Evolutionary conservation across 92 coral and sea anemone species (phyloP).

Genomic region (Virgularia gustaviana): DNA sequence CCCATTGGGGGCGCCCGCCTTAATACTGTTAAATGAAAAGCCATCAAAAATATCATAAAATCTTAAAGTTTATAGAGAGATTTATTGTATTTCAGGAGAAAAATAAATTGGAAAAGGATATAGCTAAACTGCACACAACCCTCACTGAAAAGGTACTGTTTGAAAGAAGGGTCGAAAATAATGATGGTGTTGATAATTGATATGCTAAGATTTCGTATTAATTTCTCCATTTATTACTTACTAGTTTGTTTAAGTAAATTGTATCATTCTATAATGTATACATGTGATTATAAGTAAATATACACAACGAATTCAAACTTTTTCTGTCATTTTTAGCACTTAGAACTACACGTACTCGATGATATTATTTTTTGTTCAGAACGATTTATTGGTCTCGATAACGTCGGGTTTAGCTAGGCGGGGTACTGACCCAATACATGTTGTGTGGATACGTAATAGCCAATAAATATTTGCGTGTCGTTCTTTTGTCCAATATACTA

Average conservation of each 20-base stretch:
- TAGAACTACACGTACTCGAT: too few relatives aligned
- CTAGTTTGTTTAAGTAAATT: not conserved
- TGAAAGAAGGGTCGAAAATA: too few relatives aligned
- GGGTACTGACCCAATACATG: too few relatives aligned
- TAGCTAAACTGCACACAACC: constrained; percentile 53
- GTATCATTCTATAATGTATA: too few relatives aligned
- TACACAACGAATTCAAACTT: not conserved
- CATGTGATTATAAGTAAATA: not conserved
- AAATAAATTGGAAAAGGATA: constrained; percentile 64
- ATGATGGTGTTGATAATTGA: too few relatives aligned
- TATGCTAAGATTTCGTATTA: not conserved
- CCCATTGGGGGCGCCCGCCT: too few relatives aligned
- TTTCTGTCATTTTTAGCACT: too few relatives aligned
- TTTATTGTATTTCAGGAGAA: constrained; percentile 21
- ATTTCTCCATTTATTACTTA: not conserved
- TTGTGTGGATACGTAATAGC: too few relatives aligned
- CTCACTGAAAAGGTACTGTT: constrained; percentile 15
- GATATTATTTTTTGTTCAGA: too few relatives aligned
- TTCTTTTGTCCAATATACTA: not conserved
- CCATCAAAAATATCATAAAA: not conserved
- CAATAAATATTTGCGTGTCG: not conserved
- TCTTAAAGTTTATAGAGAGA: not conserved
- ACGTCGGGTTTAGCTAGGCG: too few relatives aligned
- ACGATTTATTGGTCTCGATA: too few relatives aligned
- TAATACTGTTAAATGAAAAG: too few relatives aligned